A percentile compares a stretch with the other conserved stretches of the same genome.
Evolutionary conservation across 2,113 vertebrate genomes (phyloP).

Genomic region (Vombatus ursinus): DNA sequence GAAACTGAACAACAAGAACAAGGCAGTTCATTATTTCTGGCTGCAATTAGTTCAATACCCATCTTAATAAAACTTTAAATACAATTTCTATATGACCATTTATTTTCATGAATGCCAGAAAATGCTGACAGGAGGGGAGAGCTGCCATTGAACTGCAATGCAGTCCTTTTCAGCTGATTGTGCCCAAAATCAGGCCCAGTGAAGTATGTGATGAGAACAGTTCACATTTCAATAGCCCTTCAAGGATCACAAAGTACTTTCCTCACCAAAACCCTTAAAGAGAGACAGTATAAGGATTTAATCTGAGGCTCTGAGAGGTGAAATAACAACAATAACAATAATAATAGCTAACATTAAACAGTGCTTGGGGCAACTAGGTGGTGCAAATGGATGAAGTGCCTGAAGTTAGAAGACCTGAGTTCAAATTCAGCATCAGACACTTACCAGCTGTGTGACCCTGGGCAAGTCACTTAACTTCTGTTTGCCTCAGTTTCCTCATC

Average conservation of each 20-base stretch:
- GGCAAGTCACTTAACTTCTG: too few relatives aligned
- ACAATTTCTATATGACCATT: not conserved
- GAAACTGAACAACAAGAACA: not conserved
- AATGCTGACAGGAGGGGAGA: not conserved
- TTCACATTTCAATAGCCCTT: not conserved
- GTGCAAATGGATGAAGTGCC: not conserved
- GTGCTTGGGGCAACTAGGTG: not conserved
- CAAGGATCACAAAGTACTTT: not conserved
- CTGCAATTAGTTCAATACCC: not conserved
- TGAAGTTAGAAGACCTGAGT: too few relatives aligned
- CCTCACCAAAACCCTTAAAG: not conserved
- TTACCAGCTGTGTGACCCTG: too few relatives aligned
- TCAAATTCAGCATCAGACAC: too few relatives aligned
- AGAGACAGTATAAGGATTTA: not conserved
- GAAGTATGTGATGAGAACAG: not conserved
- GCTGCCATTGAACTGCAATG: not conserved
- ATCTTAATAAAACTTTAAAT: conserved; percentile 17
- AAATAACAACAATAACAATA: not conserved
- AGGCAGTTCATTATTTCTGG: not conserved
- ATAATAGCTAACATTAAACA: not conserved
- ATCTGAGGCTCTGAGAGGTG: not conserved
- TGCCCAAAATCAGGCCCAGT: not conserved
- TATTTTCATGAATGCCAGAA: conserved; percentile 14
- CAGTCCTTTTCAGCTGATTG: not conserved
- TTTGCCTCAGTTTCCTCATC: too few relatives aligned